Evolutionary conservation across 1,140 invertebrate species (phyloP).

Genomic region (Bicyclus anynana): DNA sequence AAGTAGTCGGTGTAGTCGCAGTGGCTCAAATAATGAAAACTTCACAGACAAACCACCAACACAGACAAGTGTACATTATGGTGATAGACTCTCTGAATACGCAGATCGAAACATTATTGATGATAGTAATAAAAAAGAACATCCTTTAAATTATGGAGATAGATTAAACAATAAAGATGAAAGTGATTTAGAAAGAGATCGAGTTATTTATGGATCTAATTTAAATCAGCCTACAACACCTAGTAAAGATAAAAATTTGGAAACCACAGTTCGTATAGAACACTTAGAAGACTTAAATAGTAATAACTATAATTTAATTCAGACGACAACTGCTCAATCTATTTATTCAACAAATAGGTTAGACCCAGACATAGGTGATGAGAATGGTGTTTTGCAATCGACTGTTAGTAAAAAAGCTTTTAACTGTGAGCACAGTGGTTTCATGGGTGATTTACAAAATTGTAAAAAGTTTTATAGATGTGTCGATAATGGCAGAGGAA

Average conservation of each 20-base stretch:
- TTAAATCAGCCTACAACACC: not conserved
- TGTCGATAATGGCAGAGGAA: constrained; percentile 79
- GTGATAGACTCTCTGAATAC: not conserved
- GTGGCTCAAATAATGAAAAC: constrained; percentile 16
- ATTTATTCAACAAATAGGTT: not conserved
- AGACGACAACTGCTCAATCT: not conserved
- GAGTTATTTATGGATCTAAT: not conserved
- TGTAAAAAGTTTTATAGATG: constrained; percentile 85
- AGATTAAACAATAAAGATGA: constrained; percentile 9
- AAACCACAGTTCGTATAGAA: not conserved
- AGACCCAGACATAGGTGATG: no score
- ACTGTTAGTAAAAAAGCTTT: not conserved
- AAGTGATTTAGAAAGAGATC: not conserved
- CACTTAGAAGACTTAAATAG: not conserved
- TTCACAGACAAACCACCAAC: not conserved
- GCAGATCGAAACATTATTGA: not conserved
- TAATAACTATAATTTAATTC: not conserved
- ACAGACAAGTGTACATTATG: not conserved
- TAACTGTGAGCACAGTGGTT: constrained; percentile 74
- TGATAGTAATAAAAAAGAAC: not conserved
- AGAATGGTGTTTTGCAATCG: not conserved
- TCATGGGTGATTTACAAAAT: constrained; percentile 78
- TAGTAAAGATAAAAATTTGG: not conserved
- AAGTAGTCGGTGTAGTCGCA: constrained; percentile 45
- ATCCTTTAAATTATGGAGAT: not conserved